A percentile compares a stretch with the other conserved stretches of the same genome.
phyloP scores from a whole-genome alignment of 2,888 invertebrate genomes.

The Kuschelorhynchus macadamiae region DNA sequence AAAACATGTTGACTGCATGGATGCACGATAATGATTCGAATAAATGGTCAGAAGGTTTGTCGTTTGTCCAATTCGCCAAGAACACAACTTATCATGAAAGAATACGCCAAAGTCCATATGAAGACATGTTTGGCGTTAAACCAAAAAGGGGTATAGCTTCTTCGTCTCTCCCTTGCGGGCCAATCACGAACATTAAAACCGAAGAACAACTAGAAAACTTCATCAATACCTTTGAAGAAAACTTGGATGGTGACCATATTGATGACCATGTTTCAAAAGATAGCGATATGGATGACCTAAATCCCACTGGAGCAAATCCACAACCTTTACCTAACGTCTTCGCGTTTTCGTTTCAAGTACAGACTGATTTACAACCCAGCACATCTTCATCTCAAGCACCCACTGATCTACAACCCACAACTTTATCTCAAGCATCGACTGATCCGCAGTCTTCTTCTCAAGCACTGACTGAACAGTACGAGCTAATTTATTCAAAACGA shows the following conservation, averaged over 20 bases:
- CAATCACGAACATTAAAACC: slow-evolving; percentile 55
- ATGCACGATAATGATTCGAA: slow-evolving; percentile 58
- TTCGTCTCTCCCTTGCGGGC: slow-evolving; percentile 52
- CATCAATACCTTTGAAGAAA: slow-evolving; percentile 53
- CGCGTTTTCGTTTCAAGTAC: slow-evolving; percentile 21
- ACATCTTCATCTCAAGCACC: slow-evolving; percentile 14
- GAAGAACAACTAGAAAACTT: slow-evolving; percentile 51
- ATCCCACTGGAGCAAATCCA: no score
- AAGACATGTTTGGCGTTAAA: slow-evolving; percentile 59
- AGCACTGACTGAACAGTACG: slow-evolving; percentile 27
- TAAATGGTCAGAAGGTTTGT: slow-evolving; percentile 66
- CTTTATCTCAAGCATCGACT: slow-evolving; percentile 20
- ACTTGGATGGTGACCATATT: slow-evolving; percentile 39
- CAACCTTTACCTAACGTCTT: slow-evolving; percentile 18
- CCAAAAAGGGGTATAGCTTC: slow-evolving; percentile 55
- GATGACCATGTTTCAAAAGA: slow-evolving; percentile 34
- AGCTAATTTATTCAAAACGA: slow-evolving; percentile 29
- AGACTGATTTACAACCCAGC: slow-evolving; percentile 21
- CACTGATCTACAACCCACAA: no score
- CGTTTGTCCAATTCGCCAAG: slow-evolving; percentile 44
- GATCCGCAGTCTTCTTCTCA: slow-evolving; percentile 13
- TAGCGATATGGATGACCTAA: slow-evolving; percentile 27
- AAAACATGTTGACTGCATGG: slow-evolving; percentile 57
- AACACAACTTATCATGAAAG: slow-evolving; percentile 31
- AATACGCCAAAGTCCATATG: slow-evolving; percentile 54